Evolutionary conservation across 2,888 invertebrate species (phyloP).

Genomic region (Sicus ferrugineus): DNA sequence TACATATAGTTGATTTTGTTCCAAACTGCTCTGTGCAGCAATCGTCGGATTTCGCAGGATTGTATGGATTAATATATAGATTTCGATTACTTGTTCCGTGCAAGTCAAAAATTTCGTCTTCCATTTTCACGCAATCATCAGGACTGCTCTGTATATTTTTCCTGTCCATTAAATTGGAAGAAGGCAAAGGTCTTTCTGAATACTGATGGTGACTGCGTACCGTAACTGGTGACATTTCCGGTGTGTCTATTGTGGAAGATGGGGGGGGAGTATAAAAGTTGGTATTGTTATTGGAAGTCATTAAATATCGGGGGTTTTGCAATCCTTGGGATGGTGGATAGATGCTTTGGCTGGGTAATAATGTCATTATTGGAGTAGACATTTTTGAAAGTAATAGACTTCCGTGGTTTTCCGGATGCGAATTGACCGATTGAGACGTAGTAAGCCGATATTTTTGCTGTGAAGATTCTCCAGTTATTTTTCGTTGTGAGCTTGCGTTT

Average conservation of each 20-base stretch:
- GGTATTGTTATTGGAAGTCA: conserved; percentile 33
- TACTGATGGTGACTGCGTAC: conserved; percentile 43
- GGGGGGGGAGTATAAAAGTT: conserved; percentile 38
- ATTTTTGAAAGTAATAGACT: conserved; percentile 39
- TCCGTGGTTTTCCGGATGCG: conserved; percentile 37
- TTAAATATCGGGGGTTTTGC: conserved; percentile 14
- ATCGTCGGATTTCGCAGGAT: conserved; percentile 43
- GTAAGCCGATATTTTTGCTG: conserved; percentile 46
- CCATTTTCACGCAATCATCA: conserved; percentile 40
- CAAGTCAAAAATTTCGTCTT: conserved; percentile 32
- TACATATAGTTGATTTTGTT: conserved; percentile 36
- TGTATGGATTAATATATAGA: conserved; percentile 56
- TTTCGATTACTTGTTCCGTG: conserved; percentile 40
- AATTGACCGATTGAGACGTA: conserved; percentile 9
- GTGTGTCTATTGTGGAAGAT: conserved; percentile 38
- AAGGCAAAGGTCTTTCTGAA: conserved; percentile 43
- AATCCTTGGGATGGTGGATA: neutral
- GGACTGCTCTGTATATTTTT: conserved; percentile 27
- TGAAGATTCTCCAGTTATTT: conserved; percentile 27
- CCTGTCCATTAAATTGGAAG: conserved; percentile 7
- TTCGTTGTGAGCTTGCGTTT: conserved; percentile 30
- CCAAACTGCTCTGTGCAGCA: conserved; percentile 45
- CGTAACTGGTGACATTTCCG: conserved; percentile 44
- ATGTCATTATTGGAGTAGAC: conserved; percentile 12
- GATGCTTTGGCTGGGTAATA: neutral